Evolutionary conservation across 2,113 vertebrate genomes (phyloP).

Genomic region (Patagioenas fasciata): DNA sequence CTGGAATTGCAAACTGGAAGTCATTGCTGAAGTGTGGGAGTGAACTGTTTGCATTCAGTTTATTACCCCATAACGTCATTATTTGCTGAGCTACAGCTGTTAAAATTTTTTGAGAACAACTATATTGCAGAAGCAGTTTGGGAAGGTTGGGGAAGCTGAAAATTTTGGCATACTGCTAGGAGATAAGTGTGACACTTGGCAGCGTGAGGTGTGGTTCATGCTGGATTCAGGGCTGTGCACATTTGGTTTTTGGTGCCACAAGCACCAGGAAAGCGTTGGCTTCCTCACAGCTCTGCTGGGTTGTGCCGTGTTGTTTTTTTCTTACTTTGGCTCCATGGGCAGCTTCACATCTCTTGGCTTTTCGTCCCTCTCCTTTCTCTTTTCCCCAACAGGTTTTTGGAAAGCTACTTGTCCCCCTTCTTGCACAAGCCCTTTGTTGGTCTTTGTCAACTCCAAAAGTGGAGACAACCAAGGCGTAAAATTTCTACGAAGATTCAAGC

Average conservation of each 20-base stretch:
- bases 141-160: neutral
- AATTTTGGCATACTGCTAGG: neutral
- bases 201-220: neutral
- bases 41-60: neutral
- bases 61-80: neutral
- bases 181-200: constrained; percentile 11
- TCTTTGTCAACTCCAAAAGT: constrained; percentile 97
- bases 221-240: neutral
- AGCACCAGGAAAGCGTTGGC: neutral
- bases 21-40: neutral
- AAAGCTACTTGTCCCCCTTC: constrained; percentile 95
- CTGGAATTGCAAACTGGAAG: neutral
- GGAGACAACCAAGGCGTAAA: constrained; percentile 98
- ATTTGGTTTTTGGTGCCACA: neutral
- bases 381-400: constrained; percentile 88
- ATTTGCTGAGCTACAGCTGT: neutral
- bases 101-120: neutral
- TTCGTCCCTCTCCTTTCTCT: neutral
- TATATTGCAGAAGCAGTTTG: neutral
- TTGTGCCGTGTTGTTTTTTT: neutral
- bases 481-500: constrained; percentile 95
- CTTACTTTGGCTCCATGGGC: neutral
- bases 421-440: constrained; percentile 92
- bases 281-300: neutral
- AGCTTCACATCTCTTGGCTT: neutral